Evolutionary conservation across 2,113 vertebrate genomes (phyloP).

Genomic region (Channa maculata): DNA sequence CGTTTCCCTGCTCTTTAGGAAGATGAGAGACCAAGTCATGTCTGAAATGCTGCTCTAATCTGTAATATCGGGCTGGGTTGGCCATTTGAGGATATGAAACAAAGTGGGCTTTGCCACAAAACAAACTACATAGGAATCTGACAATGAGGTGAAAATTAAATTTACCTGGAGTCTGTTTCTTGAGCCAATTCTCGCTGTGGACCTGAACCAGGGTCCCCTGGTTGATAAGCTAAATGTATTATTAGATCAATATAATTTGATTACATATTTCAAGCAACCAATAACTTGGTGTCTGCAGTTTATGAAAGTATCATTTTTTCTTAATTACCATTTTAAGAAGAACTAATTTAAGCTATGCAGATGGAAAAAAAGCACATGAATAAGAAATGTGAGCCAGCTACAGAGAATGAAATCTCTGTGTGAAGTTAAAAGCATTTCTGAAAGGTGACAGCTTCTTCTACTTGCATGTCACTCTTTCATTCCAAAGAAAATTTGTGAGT

Average conservation of each 20-base stretch:
- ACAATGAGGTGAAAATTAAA: not conserved
- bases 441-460: constrained; percentile 56
- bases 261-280: not conserved
- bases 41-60: not conserved
- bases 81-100: not conserved
- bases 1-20: not conserved
- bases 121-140: not conserved
- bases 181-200: not conserved
- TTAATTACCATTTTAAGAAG: constrained; percentile 22
- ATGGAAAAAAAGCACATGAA: constrained; percentile 20
- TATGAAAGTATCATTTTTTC: constrained; percentile 4
- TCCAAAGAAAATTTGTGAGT: constrained; percentile 65
- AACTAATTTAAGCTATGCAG: constrained; percentile 11
- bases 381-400: constrained; percentile 17
- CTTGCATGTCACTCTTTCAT: constrained; percentile 50
- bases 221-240: not conserved
- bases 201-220: not conserved
- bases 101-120: not conserved
- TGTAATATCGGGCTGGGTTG: not conserved
- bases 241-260: not conserved
- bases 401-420: not conserved
- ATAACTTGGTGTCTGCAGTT: not conserved
- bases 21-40: not conserved
- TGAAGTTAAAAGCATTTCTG: constrained; percentile 57
- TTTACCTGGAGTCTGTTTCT: not conserved